Conservation (phyloP, 2,113 vertebrate genomes). For the Panurus biarmicus region DNA sequence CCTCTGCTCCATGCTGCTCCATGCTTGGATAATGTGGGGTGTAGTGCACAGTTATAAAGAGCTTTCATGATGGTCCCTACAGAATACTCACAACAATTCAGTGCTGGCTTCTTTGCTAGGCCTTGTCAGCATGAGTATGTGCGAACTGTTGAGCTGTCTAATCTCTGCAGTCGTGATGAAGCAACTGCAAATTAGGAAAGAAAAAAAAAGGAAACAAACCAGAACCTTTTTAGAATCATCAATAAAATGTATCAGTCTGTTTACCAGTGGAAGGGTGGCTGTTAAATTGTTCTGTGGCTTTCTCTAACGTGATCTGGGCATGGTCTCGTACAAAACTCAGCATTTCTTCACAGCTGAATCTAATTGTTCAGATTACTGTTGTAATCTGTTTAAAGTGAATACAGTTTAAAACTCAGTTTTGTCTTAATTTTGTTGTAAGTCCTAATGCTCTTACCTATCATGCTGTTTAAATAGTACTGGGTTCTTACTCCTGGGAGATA, state of each 20-base stretch:
- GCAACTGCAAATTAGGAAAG: conserved; percentile 81
- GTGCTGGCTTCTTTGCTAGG: conserved; percentile 79
- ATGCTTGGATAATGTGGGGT: neutral
- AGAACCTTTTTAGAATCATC: conserved; percentile 53
- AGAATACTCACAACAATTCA: conserved; percentile 84
- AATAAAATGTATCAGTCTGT: neutral
- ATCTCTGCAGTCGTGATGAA: conserved; percentile 89
- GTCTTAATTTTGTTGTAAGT: neutral
- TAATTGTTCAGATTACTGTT: too few species aligned
- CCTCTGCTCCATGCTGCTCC: neutral
- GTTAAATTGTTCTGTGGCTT: neutral
- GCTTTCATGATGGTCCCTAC: neutral
- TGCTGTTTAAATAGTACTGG: neutral
- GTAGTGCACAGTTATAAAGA: neutral
- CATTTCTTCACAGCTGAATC: neutral
- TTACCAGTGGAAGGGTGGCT: neutral
- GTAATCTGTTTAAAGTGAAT: neutral
- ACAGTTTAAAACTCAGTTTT: neutral
- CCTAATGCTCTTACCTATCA: neutral
- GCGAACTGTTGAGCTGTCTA: conserved; percentile 98
- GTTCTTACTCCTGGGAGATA: neutral
- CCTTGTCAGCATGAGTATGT: conserved; percentile 98
- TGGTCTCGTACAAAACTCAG: neutral
- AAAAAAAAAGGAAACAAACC: conserved; percentile 62
- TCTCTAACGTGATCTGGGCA: neutral